phyloP scores from a whole-genome alignment of 1,140 invertebrate species.

The Drosophila sp. region DNA sequence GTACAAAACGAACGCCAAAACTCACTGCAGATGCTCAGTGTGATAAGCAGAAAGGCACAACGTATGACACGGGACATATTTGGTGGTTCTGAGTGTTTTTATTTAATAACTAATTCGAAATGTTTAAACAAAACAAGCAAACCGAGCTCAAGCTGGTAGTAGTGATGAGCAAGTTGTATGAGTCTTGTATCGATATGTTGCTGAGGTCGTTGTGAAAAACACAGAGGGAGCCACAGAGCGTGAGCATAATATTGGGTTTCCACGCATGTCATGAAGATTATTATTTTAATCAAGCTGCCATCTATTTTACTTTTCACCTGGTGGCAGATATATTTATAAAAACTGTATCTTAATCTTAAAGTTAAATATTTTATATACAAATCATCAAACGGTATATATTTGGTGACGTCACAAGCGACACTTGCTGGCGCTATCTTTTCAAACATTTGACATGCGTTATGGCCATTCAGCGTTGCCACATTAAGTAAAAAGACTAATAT shows the following conservation, averaged over 20 bases:
- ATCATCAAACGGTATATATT: background rate
- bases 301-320: too few species aligned
- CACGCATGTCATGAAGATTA: background rate
- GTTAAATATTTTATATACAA: too few species aligned
- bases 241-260: background rate
- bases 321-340: too few species aligned
- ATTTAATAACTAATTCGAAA: constrained; percentile 40
- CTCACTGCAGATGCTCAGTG: constrained; percentile 55
- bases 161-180: background rate
- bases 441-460: background rate
- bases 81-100: constrained; percentile 19
- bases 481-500: background rate
- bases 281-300: too few species aligned
- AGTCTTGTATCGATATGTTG: background rate
- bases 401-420: background rate
- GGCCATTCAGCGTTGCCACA: background rate
- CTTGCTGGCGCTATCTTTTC: background rate
- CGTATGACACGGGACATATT: constrained; percentile 44
- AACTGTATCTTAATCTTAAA: too few species aligned
- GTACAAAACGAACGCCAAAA: background rate
- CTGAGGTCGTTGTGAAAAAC: background rate
- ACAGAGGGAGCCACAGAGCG: background rate
- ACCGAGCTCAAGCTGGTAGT: background rate
- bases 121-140: constrained; percentile 47
- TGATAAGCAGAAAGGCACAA: constrained; percentile 49